phyloP scores from a whole-genome alignment of 2,113 vertebrate genomes.

The Epinephelus lanceolatus region DNA sequence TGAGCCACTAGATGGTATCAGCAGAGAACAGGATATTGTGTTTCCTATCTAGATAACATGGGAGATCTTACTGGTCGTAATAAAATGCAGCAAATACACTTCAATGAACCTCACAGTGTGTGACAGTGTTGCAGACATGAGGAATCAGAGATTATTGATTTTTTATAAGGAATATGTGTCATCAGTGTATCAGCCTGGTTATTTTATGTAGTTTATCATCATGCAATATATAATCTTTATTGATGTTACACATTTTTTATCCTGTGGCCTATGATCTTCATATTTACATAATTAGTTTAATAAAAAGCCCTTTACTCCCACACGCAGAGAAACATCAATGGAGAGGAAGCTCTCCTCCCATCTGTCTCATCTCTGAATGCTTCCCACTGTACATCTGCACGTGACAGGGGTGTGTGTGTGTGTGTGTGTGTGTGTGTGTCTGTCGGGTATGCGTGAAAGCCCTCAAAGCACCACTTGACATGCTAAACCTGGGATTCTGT shows the following conservation, averaged over 20 bases:
- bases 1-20: conserved; percentile 75
- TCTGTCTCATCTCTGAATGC: conserved; percentile 53
- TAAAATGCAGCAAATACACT: conserved; percentile 23
- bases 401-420: conserved; percentile 40
- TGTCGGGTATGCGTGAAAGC: conserved; percentile 18
- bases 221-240: background rate
- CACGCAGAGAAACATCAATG: conserved; percentile 55
- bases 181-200: background rate
- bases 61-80: conserved; percentile 38
- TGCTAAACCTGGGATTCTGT: conserved; percentile 48
- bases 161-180: conserved; percentile 8
- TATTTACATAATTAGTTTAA: background rate
- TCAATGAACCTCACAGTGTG: background rate
- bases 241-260: background rate
- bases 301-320: conserved; percentile 26
- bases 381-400: conserved; percentile 60
- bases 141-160: conserved; percentile 4
- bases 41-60: conserved; percentile 52
- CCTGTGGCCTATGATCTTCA: background rate
- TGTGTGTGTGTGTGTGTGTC: background rate
- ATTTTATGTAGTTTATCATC: background rate
- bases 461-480: conserved; percentile 53
- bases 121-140: background rate
- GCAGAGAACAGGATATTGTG: conserved; percentile 73
- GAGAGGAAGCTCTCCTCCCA: conserved; percentile 43